Conservation (phyloP, 2,113 vertebrate genomes). For the Mobula birostris region DNA sequence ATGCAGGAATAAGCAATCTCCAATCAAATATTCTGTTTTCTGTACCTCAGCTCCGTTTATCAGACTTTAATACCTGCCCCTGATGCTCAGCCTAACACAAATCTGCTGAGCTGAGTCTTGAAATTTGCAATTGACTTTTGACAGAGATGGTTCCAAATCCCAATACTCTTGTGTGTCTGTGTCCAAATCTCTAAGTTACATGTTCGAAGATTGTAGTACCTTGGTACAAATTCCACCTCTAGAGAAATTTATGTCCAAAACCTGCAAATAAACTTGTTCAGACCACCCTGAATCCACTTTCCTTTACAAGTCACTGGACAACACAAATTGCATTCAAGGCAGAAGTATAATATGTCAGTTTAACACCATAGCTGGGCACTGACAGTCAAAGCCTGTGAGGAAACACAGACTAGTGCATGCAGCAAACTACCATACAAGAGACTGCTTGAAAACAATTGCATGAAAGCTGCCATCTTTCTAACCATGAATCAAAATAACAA, state of each 20-base stretch:
- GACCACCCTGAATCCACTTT: neutral
- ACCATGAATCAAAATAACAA: neutral
- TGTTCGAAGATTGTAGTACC: neutral
- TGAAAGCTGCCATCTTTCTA: neutral
- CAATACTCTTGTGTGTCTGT: too few species aligned
- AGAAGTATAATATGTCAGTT: neutral
- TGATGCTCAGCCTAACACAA: neutral
- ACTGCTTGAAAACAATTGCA: neutral
- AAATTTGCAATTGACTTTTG: neutral
- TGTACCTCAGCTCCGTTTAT: neutral
- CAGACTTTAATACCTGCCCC: neutral
- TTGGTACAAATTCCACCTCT: neutral
- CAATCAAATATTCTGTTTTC: neutral
- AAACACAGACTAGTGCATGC: neutral
- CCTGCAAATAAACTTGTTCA: neutral
- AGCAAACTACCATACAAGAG: neutral
- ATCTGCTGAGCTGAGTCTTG: neutral
- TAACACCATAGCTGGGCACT: neutral
- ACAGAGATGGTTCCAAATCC: neutral
- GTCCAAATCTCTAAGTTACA: neutral
- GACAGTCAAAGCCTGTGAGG: neutral
- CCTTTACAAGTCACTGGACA: neutral
- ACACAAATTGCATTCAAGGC: neutral
- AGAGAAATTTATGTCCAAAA: neutral
- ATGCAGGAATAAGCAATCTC: neutral